These are phyloP conservation scores for Alligator mississippiensis DNA, from an alignment of 2,113 vertebrate species.

Conservation along the genomic window DNA sequence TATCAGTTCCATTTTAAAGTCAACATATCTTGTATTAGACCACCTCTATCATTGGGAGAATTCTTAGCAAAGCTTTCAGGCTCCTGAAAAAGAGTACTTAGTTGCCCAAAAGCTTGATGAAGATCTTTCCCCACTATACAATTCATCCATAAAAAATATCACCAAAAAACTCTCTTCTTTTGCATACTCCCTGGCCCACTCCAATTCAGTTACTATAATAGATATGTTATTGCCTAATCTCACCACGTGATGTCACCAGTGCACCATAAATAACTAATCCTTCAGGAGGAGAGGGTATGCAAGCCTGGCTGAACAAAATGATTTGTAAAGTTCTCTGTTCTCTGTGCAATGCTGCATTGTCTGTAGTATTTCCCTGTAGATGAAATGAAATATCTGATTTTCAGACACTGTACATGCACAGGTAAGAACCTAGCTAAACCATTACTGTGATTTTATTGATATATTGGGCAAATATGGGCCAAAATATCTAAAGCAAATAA, in stretches of 20 bases:
- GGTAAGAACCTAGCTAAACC: not conserved
- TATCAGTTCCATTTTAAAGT: accelerated
- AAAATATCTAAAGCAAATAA: not conserved
- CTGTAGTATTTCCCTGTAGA: not conserved
- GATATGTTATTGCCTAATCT: not conserved
- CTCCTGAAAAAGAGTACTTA: not conserved
- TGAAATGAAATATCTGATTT: not conserved
- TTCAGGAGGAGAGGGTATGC: not conserved
- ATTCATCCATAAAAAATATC: too few relatives aligned
- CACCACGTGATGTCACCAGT: slow-evolving; percentile 21
- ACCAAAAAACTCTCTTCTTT: too few relatives aligned
- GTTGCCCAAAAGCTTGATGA: too few relatives aligned
- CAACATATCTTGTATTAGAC: accelerated
- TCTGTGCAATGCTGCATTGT: accelerated
- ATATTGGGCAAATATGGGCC: not conserved
- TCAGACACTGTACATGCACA: not conserved
- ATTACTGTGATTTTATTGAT: not conserved
- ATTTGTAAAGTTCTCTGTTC: not conserved
- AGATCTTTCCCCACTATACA: too few relatives aligned
- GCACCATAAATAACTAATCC: not conserved
- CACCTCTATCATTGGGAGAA: not conserved
- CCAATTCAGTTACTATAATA: not conserved
- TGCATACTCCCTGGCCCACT: too few relatives aligned
- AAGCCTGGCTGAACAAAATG: not conserved
- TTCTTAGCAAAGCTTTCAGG: accelerated